A percentile compares a stretch with the other conserved stretches of the same genome.
phyloP scores from a whole-genome alignment of 2,113 vertebrate species.

The Dolichotis patagonum region DNA sequence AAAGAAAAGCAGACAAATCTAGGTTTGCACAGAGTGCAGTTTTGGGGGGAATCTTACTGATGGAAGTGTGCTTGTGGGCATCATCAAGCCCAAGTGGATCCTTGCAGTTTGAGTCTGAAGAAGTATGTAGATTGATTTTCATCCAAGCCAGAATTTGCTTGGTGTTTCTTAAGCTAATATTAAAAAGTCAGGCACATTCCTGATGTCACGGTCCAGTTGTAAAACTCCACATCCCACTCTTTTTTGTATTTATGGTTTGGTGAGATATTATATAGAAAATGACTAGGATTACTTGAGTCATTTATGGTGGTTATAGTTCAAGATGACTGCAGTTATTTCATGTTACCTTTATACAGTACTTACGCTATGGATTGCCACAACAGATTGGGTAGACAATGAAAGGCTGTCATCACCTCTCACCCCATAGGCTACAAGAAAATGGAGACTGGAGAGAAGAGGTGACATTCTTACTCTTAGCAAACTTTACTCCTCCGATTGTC shows the following conservation, averaged over 20 bases:
- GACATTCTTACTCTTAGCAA: background rate
- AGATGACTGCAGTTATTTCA: background rate
- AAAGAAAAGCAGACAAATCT: background rate
- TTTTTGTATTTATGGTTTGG: background rate
- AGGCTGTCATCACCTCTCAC: background rate
- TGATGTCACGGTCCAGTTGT: background rate
- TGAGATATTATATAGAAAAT: background rate
- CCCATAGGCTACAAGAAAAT: background rate
- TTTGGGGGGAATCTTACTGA: background rate
- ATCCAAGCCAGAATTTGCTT: background rate
- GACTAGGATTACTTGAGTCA: background rate
- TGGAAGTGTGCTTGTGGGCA: background rate
- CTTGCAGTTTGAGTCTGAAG: background rate
- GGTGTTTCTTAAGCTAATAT: background rate
- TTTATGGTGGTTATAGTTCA: background rate
- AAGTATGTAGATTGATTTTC: background rate
- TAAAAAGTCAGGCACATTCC: background rate
- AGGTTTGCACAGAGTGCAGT: background rate
- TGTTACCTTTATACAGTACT: background rate
- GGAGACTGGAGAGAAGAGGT: background rate
- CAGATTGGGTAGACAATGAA: background rate
- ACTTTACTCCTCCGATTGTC: background rate
- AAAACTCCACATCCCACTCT: background rate
- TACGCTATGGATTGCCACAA: background rate
- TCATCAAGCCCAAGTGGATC: background rate